These are phyloP conservation scores for Elysia chlorotica DNA, from an alignment of 1,140 invertebrate genomes.

Conservation along the genomic window DNA sequence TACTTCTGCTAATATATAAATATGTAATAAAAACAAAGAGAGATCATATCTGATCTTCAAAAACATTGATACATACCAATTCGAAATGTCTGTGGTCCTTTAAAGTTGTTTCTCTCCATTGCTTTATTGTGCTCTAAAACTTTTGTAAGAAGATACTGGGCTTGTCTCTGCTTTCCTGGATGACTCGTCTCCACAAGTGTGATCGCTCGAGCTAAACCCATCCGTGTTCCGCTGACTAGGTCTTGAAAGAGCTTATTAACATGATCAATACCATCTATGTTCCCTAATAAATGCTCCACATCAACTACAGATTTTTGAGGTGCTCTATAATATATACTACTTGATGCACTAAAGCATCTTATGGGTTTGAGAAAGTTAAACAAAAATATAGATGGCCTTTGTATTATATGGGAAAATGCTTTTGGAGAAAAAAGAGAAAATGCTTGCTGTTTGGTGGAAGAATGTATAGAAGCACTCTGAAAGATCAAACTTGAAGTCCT, in stretches of 20 bases:
- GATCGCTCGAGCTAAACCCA: slow-evolving; percentile 64
- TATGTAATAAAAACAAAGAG: too few species aligned
- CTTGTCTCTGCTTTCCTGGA: slow-evolving; percentile 60
- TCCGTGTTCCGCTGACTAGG: slow-evolving; percentile 54
- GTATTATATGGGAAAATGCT: too few species aligned
- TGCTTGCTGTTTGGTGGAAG: too few species aligned
- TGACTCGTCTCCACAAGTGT: slow-evolving; percentile 68
- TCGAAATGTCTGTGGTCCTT: slow-evolving; percentile 57
- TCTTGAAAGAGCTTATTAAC: slow-evolving; percentile 48
- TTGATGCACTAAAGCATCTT: too few species aligned
- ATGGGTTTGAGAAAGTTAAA: too few species aligned
- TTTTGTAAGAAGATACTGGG: slow-evolving; percentile 61
- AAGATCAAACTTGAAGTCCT: too few species aligned
- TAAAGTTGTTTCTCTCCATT: slow-evolving; percentile 38
- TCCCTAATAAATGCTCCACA: slow-evolving; percentile 16
- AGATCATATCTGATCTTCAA: too few species aligned
- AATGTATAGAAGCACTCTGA: too few species aligned
- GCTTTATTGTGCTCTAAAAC: slow-evolving; percentile 58
- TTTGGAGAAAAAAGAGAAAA: too few species aligned
- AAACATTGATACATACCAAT: too few species aligned
- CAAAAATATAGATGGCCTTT: too few species aligned
- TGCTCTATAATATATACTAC: background rate
- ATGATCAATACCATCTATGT: slow-evolving; percentile 4
- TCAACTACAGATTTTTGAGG: background rate
- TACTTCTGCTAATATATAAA: too few species aligned